phyloP scores from a whole-genome alignment of 2,113 vertebrate species.

The Hippocampus abdominalis region DNA sequence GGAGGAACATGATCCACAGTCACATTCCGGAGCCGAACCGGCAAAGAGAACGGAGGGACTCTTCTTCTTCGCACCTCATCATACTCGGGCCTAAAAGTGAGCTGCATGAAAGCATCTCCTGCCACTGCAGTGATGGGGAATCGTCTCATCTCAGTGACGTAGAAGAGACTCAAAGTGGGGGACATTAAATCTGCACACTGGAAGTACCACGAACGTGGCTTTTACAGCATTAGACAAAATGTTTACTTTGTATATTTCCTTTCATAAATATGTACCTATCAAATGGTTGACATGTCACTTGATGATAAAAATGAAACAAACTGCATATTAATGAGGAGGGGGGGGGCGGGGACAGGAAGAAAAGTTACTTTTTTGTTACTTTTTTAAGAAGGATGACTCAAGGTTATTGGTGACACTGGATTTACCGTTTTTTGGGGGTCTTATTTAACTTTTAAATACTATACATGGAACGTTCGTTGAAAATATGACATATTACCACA shows the following conservation, averaged over 20 bases:
- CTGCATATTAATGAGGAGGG: too few species aligned
- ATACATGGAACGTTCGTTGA: background rate
- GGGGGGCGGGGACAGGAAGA: background rate
- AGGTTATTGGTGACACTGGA: too few species aligned
- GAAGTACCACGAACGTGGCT: conserved; percentile 28
- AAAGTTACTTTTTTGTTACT: background rate
- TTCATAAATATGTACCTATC: too few species aligned
- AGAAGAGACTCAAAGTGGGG: conserved; percentile 62
- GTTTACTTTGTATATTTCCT: background rate
- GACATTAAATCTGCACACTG: conserved; percentile 36
- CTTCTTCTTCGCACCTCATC: conserved; percentile 52
- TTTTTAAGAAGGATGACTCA: background rate
- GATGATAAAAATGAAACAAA: too few species aligned
- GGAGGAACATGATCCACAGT: conserved; percentile 48
- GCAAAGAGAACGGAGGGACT: conserved; percentile 36
- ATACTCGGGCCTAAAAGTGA: conserved; percentile 61
- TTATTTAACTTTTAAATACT: background rate
- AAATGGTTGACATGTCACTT: too few species aligned
- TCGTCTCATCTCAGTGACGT: conserved; percentile 72
- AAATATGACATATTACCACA: background rate
- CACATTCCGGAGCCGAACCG: conserved; percentile 21
- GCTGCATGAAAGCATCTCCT: conserved; percentile 43
- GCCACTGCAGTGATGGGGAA: conserved; percentile 73
- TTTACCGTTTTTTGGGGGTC: background rate
- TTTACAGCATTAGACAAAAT: conserved; percentile 3